Evolutionary conservation across 2,888 invertebrate species (phyloP), one percentile per base, ranked within the genome.

Genomic region (Ormyrus rosae): DNA sequence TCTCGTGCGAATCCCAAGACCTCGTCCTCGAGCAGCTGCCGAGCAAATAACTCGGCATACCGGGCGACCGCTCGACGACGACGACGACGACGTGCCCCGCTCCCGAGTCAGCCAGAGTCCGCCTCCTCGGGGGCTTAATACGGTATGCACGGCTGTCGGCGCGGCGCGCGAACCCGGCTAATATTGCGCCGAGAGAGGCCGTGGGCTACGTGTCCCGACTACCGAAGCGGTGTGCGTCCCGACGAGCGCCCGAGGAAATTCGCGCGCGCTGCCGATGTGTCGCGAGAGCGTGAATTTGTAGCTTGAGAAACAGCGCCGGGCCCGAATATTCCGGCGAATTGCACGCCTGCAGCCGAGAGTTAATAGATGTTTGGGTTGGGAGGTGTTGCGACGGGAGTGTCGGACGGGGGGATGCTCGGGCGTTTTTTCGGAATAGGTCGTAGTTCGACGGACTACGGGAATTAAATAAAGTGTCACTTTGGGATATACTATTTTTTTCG

Each of bases 91-190:
- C 34, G 34, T 19, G 19, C 19, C 19, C 19, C 19, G 19, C 19
- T 19, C 19, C 19, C 19, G 19, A 19, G 19, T 19, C 19, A 19
- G 4, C 34, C 78, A 84, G 85, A 86, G 86, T 65, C 86, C 87
- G 34, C 34, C 34, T 34, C 88, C 89, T 80, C 82, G 84, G 89
- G 34, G 89, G 88, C 87, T 89, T 89, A 88, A 90, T 90, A 89
- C 88, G 85, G 89, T 89, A 90, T 90, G 89, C 90, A 89, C 87
- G 89, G 85, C 88, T 85, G 88, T 86, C 86, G 85, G 83, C 86
- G 84, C 86, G 86, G 86, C 87, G 84, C 88, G 86, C 85, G 85
- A 86, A 88, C 85, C 87, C 85, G 86, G 88, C 89, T 89, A 89
- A 90, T 89, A 90, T 90, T 90, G 87, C 87, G 86, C 87, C 34